Evolutionary conservation across 2,888 invertebrate genomes (phyloP).

Genomic region (Panzeria rudis): DNA sequence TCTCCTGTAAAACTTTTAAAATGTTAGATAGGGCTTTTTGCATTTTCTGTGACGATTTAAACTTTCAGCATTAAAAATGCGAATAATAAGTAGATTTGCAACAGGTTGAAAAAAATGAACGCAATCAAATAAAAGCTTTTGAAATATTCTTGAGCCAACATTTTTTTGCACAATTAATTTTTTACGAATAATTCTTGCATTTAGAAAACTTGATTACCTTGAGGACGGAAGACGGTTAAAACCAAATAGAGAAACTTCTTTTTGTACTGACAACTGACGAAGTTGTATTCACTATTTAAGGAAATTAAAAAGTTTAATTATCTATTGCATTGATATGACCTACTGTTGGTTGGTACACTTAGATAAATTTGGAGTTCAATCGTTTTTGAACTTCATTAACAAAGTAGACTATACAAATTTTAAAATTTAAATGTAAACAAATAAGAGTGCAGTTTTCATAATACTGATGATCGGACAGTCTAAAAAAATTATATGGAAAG

Average conservation of each 20-base stretch:
- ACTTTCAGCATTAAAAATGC: not conserved
- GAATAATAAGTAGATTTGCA: slow-evolving; percentile 1
- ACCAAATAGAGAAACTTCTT: slow-evolving; percentile 49
- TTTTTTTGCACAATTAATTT: slow-evolving; percentile 18
- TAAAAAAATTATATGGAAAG: too few species aligned
- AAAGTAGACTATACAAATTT: not conserved
- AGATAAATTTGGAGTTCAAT: not conserved
- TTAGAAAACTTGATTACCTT: slow-evolving; percentile 58
- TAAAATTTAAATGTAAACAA: not conserved
- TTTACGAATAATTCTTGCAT: slow-evolving; percentile 16
- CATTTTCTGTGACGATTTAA: too few species aligned
- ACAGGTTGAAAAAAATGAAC: slow-evolving; percentile 1
- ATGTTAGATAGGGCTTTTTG: too few species aligned
- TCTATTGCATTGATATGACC: not conserved
- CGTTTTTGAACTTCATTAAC: not conserved
- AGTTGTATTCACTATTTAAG: slow-evolving; percentile 54
- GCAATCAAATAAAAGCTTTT: slow-evolving; percentile 3
- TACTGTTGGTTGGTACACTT: slow-evolving; percentile 20
- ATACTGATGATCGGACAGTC: too few species aligned
- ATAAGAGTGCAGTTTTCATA: too few species aligned
- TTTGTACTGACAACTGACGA: slow-evolving; percentile 6
- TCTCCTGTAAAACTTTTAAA: too few species aligned
- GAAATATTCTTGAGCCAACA: not conserved
- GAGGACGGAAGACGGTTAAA: slow-evolving; percentile 13
- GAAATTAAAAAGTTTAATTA: slow-evolving; percentile 26